phyloP scores from a whole-genome alignment of 2,797 vertebrate genomes.

The Gambusia yucatana region DNA sequence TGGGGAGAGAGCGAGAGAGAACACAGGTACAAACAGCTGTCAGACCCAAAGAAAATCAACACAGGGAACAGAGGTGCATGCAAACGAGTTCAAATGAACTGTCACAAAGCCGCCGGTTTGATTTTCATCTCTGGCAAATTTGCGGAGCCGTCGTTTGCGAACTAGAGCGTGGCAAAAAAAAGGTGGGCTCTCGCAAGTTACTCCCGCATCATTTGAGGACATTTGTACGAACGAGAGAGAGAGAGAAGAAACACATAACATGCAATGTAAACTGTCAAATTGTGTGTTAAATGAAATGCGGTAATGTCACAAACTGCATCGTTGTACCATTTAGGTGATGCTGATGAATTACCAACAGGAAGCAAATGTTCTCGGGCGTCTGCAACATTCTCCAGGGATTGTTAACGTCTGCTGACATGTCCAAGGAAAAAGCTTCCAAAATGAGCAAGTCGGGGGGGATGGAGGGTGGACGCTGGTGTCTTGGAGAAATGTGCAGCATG shows the following conservation, averaged over 20 bases:
- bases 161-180: constrained; percentile 27
- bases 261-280: constrained; percentile 1
- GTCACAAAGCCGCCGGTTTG: constrained; percentile 55
- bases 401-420: neutral
- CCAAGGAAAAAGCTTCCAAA: neutral
- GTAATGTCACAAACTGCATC: constrained; percentile 1
- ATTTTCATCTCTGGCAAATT: constrained; percentile 57
- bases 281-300: constrained; percentile 16
- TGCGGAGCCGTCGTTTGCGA: constrained; percentile 40
- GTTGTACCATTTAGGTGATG: neutral
- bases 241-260: neutral
- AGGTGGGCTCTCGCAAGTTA: constrained; percentile 8
- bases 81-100: constrained; percentile 64
- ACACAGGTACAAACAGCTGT: constrained; percentile 62
- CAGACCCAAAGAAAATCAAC: constrained; percentile 55
- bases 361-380: neutral
- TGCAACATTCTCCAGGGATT: neutral
- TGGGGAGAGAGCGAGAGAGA: constrained; percentile 26
- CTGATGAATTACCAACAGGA: constrained; percentile 1
- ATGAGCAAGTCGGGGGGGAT: neutral
- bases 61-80: constrained; percentile 43
- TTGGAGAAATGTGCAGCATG: constrained; percentile 11
- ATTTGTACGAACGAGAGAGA: neutral
- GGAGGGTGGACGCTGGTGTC: neutral
- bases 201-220: constrained; percentile 10